Conservation (phyloP, 2,797 vertebrate species). For the Myotis daubentonii region DNA sequence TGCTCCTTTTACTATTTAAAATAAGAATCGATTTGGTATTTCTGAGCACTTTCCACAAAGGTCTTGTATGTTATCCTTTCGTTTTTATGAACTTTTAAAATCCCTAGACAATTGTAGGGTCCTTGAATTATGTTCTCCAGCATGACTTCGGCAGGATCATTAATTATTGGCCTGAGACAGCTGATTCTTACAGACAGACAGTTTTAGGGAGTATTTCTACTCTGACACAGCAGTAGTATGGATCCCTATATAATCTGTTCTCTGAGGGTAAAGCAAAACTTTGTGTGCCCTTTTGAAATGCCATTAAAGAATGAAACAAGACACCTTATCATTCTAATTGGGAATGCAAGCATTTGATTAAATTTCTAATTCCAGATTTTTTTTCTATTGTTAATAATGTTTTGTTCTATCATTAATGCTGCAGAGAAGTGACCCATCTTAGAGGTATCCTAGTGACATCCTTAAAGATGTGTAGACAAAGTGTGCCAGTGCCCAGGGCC, state of each 20-base stretch:
- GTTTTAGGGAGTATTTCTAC: constrained; percentile 77
- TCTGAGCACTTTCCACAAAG: constrained; percentile 31
- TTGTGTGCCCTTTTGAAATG: constrained; percentile 67
- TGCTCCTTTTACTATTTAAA: not conserved
- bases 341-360: constrained; percentile 27
- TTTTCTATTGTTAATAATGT: not conserved
- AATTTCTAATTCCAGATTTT: constrained; percentile 23
- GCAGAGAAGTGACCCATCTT: not conserved
- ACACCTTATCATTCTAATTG: not conserved
- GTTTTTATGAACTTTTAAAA: constrained; percentile 49
- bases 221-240: constrained; percentile 70
- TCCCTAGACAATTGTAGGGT: constrained; percentile 16
- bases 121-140: constrained; percentile 71
- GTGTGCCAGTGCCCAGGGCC: not conserved
- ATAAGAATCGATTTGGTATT: constrained; percentile 13
- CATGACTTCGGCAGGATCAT: constrained; percentile 76
- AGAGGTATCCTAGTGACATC: not conserved
- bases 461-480: not conserved
- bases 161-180: constrained; percentile 74
- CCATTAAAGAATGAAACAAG: constrained; percentile 23
- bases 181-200: constrained; percentile 72
- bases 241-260: constrained; percentile 75
- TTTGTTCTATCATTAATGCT: not conserved
- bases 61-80: not conserved
- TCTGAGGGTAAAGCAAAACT: constrained; percentile 79